A percentile compares a stretch with the other conserved stretches of the same genome.
Conservation (phyloP, 2,113 vertebrate genomes). For the Urocitellus parryii region DNA sequence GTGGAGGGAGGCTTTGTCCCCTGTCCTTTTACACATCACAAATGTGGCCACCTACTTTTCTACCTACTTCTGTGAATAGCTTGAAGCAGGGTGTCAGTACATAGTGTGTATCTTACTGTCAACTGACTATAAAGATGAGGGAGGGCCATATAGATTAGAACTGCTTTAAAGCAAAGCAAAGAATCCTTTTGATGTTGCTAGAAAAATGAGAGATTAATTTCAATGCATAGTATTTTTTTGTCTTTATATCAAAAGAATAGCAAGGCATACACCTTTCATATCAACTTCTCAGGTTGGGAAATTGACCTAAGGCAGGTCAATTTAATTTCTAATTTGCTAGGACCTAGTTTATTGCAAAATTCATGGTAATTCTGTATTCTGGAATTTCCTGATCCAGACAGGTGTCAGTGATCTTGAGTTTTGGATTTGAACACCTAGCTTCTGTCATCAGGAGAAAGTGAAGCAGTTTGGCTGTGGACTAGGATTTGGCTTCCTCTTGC, state of each 20-base stretch:
- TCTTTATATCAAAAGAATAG: neutral
- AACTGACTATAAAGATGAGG: neutral
- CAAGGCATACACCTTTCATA: neutral
- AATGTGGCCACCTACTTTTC: neutral
- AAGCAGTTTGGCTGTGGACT: neutral
- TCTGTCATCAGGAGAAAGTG: neutral
- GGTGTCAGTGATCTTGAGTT: constrained; percentile 14
- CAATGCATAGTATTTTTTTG: neutral
- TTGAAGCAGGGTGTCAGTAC: neutral
- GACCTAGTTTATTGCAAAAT: neutral
- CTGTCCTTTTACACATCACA: neutral
- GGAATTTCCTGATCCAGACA: constrained; percentile 19
- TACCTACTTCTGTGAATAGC: neutral
- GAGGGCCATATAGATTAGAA: neutral
- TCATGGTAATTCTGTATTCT: neutral
- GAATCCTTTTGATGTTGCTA: neutral
- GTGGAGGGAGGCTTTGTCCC: neutral
- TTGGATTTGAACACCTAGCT: neutral
- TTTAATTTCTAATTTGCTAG: constrained; percentile 26
- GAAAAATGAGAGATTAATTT: constrained; percentile 22
- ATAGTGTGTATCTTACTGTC: neutral
- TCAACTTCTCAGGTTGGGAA: constrained; percentile 28
- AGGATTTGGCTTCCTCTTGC: neutral
- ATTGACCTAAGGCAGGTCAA: neutral
- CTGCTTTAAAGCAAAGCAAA: neutral